Evolutionary conservation across 2,797 vertebrate species (phyloP), one percentile per base, ranked within the genome.

Genomic region (Acridotheres tristis): DNA sequence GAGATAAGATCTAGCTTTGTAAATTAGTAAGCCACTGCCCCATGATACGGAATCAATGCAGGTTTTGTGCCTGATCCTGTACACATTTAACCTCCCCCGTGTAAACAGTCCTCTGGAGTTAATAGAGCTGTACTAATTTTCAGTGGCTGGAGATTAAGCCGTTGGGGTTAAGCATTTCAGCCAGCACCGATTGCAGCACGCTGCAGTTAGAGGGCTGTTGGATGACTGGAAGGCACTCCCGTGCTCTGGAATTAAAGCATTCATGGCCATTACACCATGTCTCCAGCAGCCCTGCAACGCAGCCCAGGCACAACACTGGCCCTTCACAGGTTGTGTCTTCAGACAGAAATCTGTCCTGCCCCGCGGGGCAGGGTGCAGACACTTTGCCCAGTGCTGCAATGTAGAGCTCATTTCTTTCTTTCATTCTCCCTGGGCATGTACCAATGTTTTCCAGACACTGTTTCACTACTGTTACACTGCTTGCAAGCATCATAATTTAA

Each of bases 121-220:
- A 92, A 94, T 89, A 90, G 86, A 65, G 84, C 93, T 93, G 57
- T 79, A 32, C 88, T 96, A 92, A 96, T 96, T 94, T 72, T 78
- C 88, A 68, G 0, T 74, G 78, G 84, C 90, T 93, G 78, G 57
- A 80, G 92, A 89, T 94, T 40, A 87, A 67, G 67, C 88, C 1
- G 1, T n/a, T 1, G 26, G 91, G 81, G 47, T 88, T 78, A 57
- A 76, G 83, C 74, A 34, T 93, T 92, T 88, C 92, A 94, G 77
- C 13, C 5, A 7, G 63, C 66, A 73, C 90, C 20, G 66, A 34
- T 0, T 82, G 86, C 88, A 93, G 86, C 57, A 42, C 0, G 0
- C 47, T 57, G 85, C 45, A 65, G 73, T 73, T 88, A 26, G 71
- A 48, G 38, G 42, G 53, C 71, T 82, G 74, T 4, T 43, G 71